phyloP scores from a whole-genome alignment of 2,797 vertebrate genomes.

The Ptychobarbus kaznakovi region DNA sequence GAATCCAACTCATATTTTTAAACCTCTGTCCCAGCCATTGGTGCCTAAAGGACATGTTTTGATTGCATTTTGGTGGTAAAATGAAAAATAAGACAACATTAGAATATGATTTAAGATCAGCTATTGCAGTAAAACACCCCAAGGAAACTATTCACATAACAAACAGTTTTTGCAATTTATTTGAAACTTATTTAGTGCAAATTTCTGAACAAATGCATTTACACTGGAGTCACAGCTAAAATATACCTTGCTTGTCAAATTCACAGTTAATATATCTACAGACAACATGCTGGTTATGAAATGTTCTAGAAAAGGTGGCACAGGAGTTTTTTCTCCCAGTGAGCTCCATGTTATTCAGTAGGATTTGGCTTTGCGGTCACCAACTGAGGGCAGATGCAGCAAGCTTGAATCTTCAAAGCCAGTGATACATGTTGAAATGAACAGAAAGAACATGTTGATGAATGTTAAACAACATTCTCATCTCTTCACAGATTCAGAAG shows the following conservation, averaged over 20 bases:
- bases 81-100: constrained; percentile 27
- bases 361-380: neutral
- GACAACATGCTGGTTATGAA: constrained; percentile 28
- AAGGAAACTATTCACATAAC: constrained; percentile 4
- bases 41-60: constrained; percentile 24
- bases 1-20: constrained; percentile 15
- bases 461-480: neutral
- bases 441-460: neutral
- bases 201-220: constrained; percentile 4
- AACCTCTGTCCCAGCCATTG: constrained; percentile 1
- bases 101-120: constrained; percentile 1
- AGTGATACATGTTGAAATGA: neutral
- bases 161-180: neutral
- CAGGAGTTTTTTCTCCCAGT: neutral
- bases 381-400: neutral
- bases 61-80: neutral
- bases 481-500: constrained; percentile 2
- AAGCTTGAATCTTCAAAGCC: neutral
- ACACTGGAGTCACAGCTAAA: neutral
- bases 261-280: constrained; percentile 20
- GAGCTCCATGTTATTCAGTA: neutral
- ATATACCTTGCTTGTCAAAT: neutral
- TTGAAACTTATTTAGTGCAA: constrained; percentile 10
- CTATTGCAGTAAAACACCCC: neutral
- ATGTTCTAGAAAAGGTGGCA: constrained; percentile 28